These are phyloP conservation scores for Eleutherodactylus coqui DNA, from an alignment of 2,797 vertebrate genomes.

Conservation along the genomic window DNA sequence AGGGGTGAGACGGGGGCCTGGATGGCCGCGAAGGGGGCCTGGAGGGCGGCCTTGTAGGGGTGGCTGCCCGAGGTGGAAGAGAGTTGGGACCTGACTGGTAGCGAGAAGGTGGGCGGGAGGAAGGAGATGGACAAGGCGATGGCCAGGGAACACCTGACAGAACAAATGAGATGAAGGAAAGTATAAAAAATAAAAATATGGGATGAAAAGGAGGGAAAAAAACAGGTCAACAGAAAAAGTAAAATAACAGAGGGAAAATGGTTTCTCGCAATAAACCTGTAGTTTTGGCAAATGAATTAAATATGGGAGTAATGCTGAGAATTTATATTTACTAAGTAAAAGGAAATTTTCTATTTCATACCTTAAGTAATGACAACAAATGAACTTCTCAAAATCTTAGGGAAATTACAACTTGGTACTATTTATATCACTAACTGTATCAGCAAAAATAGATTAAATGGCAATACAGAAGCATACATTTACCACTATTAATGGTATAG, in stretches of 20 bases:
- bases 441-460: neutral
- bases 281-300: constrained; percentile 23
- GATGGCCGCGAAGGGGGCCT: constrained; percentile 99
- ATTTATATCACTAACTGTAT: neutral
- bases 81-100: constrained; percentile 98
- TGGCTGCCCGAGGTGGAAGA: constrained; percentile 97
- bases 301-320: constrained; percentile 1
- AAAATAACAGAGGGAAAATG: constrained; percentile 52
- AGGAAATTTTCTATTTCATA: neutral
- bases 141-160: constrained; percentile 96
- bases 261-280: constrained; percentile 29
- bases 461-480: neutral
- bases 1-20: constrained; percentile 98
- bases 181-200: constrained; percentile 77
- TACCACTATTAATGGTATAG: neutral
- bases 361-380: neutral
- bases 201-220: constrained; percentile 54
- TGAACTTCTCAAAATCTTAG: neutral
- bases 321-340: neutral
- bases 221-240: constrained; percentile 57
- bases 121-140: constrained; percentile 99
- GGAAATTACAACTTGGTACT: neutral
- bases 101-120: constrained; percentile 98
- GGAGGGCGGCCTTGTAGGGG: constrained; percentile 98
- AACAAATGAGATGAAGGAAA: constrained; percentile 94